phyloP scores from a whole-genome alignment of 2,113 vertebrate genomes.

The Apodemus sylvaticus region DNA sequence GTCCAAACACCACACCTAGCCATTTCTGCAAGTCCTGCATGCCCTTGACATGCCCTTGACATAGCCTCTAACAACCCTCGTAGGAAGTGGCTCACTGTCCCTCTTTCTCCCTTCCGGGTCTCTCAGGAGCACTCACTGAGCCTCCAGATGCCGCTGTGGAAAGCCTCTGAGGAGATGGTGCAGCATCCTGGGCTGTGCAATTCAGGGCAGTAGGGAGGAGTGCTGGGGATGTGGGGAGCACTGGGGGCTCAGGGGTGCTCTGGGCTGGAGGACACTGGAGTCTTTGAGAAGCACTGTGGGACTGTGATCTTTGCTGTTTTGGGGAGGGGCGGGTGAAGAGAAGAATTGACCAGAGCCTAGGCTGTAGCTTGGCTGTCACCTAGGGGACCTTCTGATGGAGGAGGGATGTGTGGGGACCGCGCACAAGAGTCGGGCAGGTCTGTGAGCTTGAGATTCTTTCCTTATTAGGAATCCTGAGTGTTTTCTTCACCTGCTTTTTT shows the following conservation, averaged over 20 bases:
- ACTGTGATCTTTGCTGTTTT: background rate
- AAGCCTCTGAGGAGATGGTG: background rate
- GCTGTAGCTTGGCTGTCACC: background rate
- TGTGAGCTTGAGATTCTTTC: background rate
- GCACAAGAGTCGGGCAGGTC: background rate
- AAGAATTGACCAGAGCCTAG: background rate
- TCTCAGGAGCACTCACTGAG: background rate
- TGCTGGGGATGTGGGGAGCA: background rate
- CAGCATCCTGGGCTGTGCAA: background rate
- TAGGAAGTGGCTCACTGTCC: fast-evolving
- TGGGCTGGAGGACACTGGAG: background rate
- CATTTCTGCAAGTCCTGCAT: background rate
- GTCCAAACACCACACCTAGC: background rate
- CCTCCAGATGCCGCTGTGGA: background rate
- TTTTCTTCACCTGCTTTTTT: background rate
- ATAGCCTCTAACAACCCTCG: background rate
- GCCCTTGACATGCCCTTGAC: background rate
- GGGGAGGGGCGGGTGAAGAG: background rate
- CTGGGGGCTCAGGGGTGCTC: fast-evolving
- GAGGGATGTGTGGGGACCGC: background rate
- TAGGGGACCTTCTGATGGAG: background rate
- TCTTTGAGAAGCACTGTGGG: background rate
- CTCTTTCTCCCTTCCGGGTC: background rate
- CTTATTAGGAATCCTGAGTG: background rate
- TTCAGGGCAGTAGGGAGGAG: background rate